Conservation (phyloP, 2,797 vertebrate species). For the Sus cebifrons region DNA sequence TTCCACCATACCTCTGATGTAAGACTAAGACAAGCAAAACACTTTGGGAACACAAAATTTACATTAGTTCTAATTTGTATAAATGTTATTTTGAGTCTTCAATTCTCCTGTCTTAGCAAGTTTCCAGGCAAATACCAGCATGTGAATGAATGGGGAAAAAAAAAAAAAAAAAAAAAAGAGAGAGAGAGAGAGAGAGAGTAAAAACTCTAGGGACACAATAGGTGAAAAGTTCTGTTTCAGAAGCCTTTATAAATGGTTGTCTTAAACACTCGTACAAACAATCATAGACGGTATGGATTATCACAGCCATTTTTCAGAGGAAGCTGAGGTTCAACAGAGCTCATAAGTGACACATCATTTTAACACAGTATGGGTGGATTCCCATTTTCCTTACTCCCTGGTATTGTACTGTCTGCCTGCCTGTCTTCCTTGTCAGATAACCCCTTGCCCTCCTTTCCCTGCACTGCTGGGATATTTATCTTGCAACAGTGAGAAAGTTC, state of each 20-base stretch:
- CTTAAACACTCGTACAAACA: conserved; percentile 8
- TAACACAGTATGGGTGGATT: neutral
- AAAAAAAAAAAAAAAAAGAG: neutral
- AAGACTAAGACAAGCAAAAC: conserved; percentile 42
- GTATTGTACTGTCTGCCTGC: neutral
- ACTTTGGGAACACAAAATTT: conserved; percentile 1
- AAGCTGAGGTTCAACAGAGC: neutral
- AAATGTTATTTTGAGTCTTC: conserved; percentile 65
- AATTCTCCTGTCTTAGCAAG: conserved; percentile 25
- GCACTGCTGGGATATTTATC: neutral
- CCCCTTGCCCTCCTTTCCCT: neutral
- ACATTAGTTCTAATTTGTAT: conserved; percentile 41
- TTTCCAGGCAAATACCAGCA: conserved; percentile 27
- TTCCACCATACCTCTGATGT: neutral
- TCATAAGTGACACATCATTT: neutral
- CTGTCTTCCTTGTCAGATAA: neutral
- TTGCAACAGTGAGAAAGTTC: neutral
- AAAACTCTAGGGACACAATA: neutral
- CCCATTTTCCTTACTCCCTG: neutral
- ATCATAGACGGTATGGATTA: neutral
- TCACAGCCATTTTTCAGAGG: neutral
- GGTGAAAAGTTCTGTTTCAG: conserved; percentile 1
- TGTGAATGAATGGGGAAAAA: conserved; percentile 1
- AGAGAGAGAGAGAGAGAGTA: neutral
- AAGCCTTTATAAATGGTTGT: neutral